A percentile compares a stretch with the other conserved stretches of the same genome.
Conservation (phyloP, 2,113 vertebrate genomes). For the Ornithorhynchus anatinus region DNA sequence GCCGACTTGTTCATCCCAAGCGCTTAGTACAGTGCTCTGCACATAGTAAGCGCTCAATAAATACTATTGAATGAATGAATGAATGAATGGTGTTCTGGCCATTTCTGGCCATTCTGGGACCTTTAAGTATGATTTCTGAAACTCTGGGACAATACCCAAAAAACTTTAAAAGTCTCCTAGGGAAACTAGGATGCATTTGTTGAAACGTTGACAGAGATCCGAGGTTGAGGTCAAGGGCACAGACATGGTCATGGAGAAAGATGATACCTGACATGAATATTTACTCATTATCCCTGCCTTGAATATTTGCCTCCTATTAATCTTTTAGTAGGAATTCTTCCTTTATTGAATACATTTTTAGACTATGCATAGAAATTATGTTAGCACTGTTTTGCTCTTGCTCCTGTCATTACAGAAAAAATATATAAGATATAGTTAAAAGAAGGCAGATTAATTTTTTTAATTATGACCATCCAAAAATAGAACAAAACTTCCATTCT, state of each 20-base stretch:
- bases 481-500: not conserved
- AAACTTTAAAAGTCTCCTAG: too few species aligned
- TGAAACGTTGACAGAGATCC: conserved; percentile 28
- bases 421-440: not conserved
- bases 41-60: too few species aligned
- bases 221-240: conserved; percentile 1
- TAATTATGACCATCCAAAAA: conserved; percentile 1
- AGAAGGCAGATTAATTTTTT: not conserved
- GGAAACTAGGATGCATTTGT: not conserved
- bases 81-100: too few species aligned
- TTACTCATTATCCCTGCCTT: conserved; percentile 19
- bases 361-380: not conserved
- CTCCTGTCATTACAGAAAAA: not conserved
- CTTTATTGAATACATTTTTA: conserved; percentile 36
- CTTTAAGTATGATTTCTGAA: too few species aligned
- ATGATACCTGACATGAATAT: conserved; percentile 3
- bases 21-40: too few species aligned
- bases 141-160: too few species aligned
- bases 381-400: conserved; percentile 16
- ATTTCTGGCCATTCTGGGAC: too few species aligned
- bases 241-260: not conserved
- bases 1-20: too few species aligned
- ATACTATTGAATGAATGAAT: too few species aligned
- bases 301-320: conserved; percentile 36
- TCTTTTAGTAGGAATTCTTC: conserved; percentile 33